Base-by-base conservation (phyloP, 2,113 vertebrate species). In the Pristiophorus japonicus region DNA sequence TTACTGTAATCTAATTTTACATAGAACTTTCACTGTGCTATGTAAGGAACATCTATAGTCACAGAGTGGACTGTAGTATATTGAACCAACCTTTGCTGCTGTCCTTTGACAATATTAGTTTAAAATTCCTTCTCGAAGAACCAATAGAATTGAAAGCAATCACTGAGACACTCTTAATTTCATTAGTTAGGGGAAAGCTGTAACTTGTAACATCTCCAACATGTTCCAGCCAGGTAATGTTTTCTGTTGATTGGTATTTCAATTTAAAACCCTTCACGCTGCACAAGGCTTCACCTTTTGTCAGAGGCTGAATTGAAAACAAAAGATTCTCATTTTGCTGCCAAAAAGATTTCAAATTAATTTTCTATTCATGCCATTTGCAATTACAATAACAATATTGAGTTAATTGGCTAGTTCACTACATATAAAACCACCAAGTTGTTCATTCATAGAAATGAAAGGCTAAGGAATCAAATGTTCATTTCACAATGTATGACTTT, bases 61-160 rank as follows among this genome's bases (percentile, higher is more conserved):
- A 51, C 47, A 38, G 59, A 38, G 47, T 88, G 27, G 34, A 63
- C 88, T 20, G 16, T 59, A n/a, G 59, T 63, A 7, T 22, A 90
- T 55, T 59, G 27, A 90, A 95, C 97, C 97, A 97, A 98, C 98
- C 98, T 98, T 96, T 96, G 96, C 97, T 98, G 96, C 97, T 96
- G 24, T 96, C 96, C 97, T 96, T 97, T 11, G 98, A 98, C 0
- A 99, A 97, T 0, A 97, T 98, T 97, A 99, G 97, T 96, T 99
- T 98, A 22, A 97, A 98, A 97, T 99, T 99, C 67, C 96, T 18
- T 18, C 87, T 85, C 3, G 99, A 99, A 95, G 96, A 96, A 1
- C 99, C 99, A 38, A 98, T 0, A 34, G 97, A 98, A 95, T 99
- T 99, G 97, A 97, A 84, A 38, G 99, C 98, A 96, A 97, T 66